A percentile compares a stretch with the other conserved stretches of the same genome.
phyloP scores from a whole-genome alignment of 2,797 vertebrate species.

The Balearica regulorum region DNA sequence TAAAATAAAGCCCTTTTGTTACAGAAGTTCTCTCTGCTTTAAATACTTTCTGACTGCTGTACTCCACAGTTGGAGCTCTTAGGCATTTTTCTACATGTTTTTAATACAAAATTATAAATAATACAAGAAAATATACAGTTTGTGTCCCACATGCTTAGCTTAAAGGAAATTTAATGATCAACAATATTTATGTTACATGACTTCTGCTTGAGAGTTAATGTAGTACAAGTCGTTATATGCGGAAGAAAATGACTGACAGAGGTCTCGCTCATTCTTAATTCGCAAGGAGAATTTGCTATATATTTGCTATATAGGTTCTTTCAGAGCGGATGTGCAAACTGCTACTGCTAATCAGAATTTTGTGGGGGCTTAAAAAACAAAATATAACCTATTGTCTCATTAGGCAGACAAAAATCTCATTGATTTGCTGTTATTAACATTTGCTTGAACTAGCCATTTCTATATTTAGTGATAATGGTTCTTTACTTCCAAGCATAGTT shows the following conservation, averaged over 20 bases:
- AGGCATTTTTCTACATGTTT: not conserved
- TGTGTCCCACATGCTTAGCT: not conserved
- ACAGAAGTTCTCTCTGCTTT: not conserved
- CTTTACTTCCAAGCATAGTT: constrained; percentile 30
- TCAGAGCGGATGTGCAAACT: not conserved
- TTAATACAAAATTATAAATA: not conserved
- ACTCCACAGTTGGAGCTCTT: not conserved
- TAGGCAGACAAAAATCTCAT: not conserved
- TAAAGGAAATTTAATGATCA: not conserved
- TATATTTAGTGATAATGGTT: constrained; percentile 27
- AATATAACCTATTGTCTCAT: constrained; percentile 11
- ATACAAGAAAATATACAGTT: not conserved
- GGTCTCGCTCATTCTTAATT: too few relatives aligned
- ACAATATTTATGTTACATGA: not conserved
- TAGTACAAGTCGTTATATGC: not conserved
- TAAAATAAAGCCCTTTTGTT: constrained; percentile 12
- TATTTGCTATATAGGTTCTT: not conserved
- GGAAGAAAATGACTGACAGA: not conserved
- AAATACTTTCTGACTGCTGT: not conserved
- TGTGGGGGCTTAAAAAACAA: not conserved
- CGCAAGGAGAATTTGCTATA: not conserved
- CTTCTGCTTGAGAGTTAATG: not conserved
- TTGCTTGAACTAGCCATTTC: constrained; percentile 29
- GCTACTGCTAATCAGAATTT: not conserved
- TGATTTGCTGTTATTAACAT: not conserved